Percentiles rank a stretch among this genome's conserved stretches.
Conservation (phyloP, 1,140 invertebrate genomes). For the Euglossa dilemma region DNA sequence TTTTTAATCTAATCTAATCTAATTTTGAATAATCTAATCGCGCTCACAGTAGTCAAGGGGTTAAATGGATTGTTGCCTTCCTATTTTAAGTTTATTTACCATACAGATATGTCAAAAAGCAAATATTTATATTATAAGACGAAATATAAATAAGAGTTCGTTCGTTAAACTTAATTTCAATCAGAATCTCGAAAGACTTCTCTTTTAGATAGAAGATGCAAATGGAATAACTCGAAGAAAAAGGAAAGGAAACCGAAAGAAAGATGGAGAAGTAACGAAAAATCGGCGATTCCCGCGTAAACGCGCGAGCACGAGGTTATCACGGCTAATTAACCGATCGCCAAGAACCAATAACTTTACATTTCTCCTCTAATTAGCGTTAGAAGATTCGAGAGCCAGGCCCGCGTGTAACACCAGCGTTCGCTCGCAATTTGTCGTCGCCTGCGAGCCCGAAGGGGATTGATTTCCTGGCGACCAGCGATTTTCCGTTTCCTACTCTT, state of each 20-base stretch:
- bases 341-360: conserved; percentile 62
- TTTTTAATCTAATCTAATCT: too few relatives aligned
- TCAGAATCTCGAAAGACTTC: too few relatives aligned
- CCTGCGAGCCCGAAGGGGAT: conserved; percentile 43
- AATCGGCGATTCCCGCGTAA: conserved; percentile 28
- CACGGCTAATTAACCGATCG: conserved; percentile 55
- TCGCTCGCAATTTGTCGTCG: conserved; percentile 56
- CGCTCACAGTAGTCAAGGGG: too few relatives aligned
- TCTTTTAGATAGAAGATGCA: too few relatives aligned
- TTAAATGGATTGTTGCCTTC: too few relatives aligned
- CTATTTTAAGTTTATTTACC: too few relatives aligned
- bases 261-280: neutral
- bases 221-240: too few relatives aligned
- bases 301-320: conserved; percentile 25
- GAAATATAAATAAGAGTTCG: too few relatives aligned
- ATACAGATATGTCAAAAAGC: too few relatives aligned
- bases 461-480: conserved; percentile 49
- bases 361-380: conserved; percentile 63
- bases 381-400: conserved; percentile 20
- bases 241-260: neutral
- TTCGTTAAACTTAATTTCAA: too few relatives aligned
- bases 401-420: conserved; percentile 34
- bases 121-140: too few relatives aligned
- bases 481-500: conserved; percentile 48
- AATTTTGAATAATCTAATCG: too few relatives aligned